Percentiles rank a stretch among this genome's conserved stretches.
phyloP scores from a whole-genome alignment of 2,113 vertebrate genomes.

The Pycnonotus jocosus region DNA sequence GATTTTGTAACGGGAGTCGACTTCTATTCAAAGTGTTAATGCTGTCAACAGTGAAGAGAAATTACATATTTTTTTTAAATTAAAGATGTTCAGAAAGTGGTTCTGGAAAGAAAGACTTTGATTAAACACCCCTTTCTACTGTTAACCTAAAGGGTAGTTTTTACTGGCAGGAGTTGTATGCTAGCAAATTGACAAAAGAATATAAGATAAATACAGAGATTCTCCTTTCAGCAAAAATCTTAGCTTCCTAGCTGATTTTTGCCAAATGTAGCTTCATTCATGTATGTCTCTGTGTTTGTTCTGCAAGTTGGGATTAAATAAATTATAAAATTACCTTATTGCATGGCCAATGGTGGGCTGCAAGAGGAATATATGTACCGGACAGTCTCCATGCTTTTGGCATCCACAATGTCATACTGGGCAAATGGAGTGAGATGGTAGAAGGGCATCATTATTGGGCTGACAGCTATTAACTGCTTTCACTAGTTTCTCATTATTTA shows the following conservation, averaged over 20 bases:
- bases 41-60: background rate
- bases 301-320: background rate
- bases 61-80: background rate
- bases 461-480: background rate
- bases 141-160: background rate
- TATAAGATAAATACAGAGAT: background rate
- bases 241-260: background rate
- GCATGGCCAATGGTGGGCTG: background rate
- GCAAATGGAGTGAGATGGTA: background rate
- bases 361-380: background rate
- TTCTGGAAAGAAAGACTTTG: background rate
- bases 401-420: background rate
- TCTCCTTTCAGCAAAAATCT: background rate
- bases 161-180: background rate
- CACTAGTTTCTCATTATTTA: background rate
- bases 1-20: background rate
- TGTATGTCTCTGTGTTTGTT: background rate
- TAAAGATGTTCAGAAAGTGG: background rate
- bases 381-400: background rate
- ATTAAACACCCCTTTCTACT: background rate
- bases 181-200: background rate
- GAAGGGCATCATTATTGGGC: background rate
- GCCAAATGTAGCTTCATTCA: background rate
- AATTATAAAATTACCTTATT: background rate
- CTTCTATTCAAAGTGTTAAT: background rate